Base-by-base conservation (phyloP, 1,140 invertebrate species). In the Drosophila sp. region DNA sequence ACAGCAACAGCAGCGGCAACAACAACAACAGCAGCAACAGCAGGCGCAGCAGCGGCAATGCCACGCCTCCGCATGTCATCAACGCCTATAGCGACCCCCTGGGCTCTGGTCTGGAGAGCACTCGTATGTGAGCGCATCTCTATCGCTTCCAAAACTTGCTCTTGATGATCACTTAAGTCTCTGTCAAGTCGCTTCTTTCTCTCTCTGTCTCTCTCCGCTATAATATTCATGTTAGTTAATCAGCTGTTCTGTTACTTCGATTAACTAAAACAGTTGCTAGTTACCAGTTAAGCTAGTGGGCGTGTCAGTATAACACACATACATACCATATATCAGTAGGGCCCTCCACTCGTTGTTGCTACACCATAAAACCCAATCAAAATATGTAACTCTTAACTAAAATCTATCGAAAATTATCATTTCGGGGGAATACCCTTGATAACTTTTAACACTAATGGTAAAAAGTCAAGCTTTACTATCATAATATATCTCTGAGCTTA, bases 31-130 rank as follows among this genome's bases (percentile, higher is more conserved):
- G 41, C 25, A 50, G 8, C 41, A 54, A 8, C 38, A 29, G 36
- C 27, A 18, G 45, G 6, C 45, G 59, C 7, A 56, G 51, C 7
- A 61, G 58, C 32, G 53, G 46, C 41, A 62, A 50, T 50, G 53
- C 58, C 58, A 70, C 78, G 32, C 75, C 78, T 11, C 62, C 63
- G 1, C 34, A 58, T 4, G n/a, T 13, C 7, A 32, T 78, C 9
- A 34, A 29, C 40, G 48, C 61, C 57, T 66, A 64, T 25, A 40
- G 21, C 9, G 56, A 76, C 34, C 27, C 64, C 25, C 41, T 74
- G 6, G 64, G 56, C 43, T 76, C 25, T 63, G 69, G 72, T 16
- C 56, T 90, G 57, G 79, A 91, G 57, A 91, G 89, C 56, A 91
- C 89, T 6, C 84, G 84, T 21, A 91, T 91, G 89, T 91, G 50